These are phyloP conservation scores for Steinernema khuongi DNA, from an alignment of 1,140 invertebrate species.

Conservation along the genomic window DNA sequence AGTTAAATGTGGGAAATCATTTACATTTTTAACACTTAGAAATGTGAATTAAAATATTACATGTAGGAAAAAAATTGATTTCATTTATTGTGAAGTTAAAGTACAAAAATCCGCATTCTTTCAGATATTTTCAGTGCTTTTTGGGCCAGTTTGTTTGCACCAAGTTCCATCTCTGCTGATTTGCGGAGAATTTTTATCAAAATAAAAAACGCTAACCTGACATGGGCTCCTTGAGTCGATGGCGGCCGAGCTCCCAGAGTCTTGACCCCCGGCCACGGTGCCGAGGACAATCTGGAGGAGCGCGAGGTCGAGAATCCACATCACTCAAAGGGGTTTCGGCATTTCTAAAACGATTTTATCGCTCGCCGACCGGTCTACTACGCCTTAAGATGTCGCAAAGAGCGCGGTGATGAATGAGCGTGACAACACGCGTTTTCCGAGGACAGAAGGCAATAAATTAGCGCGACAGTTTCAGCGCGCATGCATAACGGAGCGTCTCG, in stretches of 20 bases:
- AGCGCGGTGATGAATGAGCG: neutral
- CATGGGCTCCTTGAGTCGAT: neutral
- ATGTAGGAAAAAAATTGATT: no score
- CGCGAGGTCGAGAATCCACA: neutral
- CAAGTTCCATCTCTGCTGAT: no score
- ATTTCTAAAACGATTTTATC: constrained; percentile 15
- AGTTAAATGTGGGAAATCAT: no score
- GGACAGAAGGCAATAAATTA: constrained; percentile 1
- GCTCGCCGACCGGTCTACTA: neutral
- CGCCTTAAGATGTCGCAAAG: neutral
- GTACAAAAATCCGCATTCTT: no score
- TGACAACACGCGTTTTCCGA: constrained; percentile 2
- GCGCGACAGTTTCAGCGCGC: constrained; percentile 6
- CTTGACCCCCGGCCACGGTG: neutral
- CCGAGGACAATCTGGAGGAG: neutral
- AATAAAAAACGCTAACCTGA: no score
- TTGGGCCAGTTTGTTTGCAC: no score
- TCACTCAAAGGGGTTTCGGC: neutral
- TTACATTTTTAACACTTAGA: no score
- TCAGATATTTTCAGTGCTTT: no score
- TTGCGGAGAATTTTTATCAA: no score
- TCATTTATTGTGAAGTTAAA: no score
- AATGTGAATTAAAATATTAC: no score
- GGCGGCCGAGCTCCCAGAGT: neutral
- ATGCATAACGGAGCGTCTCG: neutral